Base-by-base conservation (phyloP, 2,113 vertebrate species). In the Psilopsiagon aymara region DNA sequence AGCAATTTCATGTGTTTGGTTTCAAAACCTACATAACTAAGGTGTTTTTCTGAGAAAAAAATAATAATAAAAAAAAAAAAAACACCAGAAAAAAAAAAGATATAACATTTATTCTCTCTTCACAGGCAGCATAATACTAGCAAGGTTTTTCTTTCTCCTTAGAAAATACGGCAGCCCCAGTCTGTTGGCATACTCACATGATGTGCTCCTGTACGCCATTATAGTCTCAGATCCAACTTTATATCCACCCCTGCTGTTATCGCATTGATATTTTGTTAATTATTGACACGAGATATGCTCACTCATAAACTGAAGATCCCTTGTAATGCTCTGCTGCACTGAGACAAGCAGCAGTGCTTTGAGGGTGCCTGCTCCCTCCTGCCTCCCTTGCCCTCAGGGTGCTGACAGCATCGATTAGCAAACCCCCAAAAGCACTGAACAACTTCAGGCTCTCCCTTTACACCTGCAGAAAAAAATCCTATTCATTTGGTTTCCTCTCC, bases 191-290 rank as follows among this genome's bases (percentile, higher is more conserved):
- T 31, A 21, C 75, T 71, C 15, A 3, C 71, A 81, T 17, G 70
- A 37, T 71, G 55, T 8, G 39, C 79, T 82, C 39, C 82, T 91
- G 95, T 88, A 82, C 87, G 79, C 55, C 44, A n/a, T 62, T 81
- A n/a, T 3, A 86, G 64, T 71, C 86, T 82, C 20, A 91, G 71
- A 47, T 62, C 39, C 39, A 47, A 90, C 81, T 94, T 95, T 91
- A 87, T 94, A 90, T 86, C 80, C 53, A 64, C 78, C 53, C 86
- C 37, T 82, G 94, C 82, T 94, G 86, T 85, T 93, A 94, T 63
- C 95, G 76, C 88, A 85, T 62, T 85, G 85, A 87, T 91, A 96
- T 82, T 93, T 80, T 92, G 91, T 96, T 95, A 96, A 97, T 96
- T 95, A 96, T 86, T 92, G 91, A 94, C 87, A 94, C 75, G 47